Percentiles rank a stretch among this genome's conserved stretches.
These are phyloP conservation scores for Antennarius maculatus DNA, from an alignment of 2,797 vertebrate genomes.

Conservation along the genomic window DNA sequence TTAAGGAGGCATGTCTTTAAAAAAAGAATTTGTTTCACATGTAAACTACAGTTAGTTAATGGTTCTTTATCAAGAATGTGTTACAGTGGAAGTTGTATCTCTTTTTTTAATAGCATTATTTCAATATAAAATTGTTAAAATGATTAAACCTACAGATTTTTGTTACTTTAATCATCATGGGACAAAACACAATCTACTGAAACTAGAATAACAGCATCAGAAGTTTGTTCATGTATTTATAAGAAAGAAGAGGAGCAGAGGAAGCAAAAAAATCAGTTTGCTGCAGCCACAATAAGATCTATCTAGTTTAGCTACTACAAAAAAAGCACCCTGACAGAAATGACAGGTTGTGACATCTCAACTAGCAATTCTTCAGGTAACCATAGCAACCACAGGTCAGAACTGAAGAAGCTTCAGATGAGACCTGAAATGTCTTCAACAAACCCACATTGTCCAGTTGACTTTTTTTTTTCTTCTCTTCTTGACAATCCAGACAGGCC, in stretches of 20 bases:
- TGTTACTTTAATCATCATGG: not conserved
- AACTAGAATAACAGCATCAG: not conserved
- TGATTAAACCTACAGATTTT: not conserved
- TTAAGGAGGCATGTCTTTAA: too few relatives aligned
- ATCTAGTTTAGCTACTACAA: too few relatives aligned
- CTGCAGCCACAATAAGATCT: not conserved
- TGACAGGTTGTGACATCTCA: slow-evolving; percentile 25
- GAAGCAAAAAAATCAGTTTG: not conserved
- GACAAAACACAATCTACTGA: not conserved
- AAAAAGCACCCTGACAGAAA: not conserved
- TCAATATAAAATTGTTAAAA: slow-evolving; percentile 14
- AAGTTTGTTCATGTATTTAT: not conserved
- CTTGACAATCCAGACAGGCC: not conserved
- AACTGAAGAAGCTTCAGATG: not conserved
- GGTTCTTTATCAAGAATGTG: too few relatives aligned
- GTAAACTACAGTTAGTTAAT: too few relatives aligned
- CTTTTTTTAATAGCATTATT: slow-evolving; percentile 26
- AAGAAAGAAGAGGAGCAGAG: not conserved
- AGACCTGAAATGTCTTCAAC: too few relatives aligned
- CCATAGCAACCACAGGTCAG: slow-evolving; percentile 24
- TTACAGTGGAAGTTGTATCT: too few relatives aligned
- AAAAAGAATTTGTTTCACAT: too few relatives aligned
- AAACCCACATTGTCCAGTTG: too few relatives aligned
- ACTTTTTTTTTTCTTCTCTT: too few relatives aligned
- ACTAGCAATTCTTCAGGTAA: slow-evolving; percentile 2